Percentiles rank a stretch among this genome's conserved stretches.
Conservation (phyloP, 2,797 vertebrate species). For the Calcarius lapponicus region DNA sequence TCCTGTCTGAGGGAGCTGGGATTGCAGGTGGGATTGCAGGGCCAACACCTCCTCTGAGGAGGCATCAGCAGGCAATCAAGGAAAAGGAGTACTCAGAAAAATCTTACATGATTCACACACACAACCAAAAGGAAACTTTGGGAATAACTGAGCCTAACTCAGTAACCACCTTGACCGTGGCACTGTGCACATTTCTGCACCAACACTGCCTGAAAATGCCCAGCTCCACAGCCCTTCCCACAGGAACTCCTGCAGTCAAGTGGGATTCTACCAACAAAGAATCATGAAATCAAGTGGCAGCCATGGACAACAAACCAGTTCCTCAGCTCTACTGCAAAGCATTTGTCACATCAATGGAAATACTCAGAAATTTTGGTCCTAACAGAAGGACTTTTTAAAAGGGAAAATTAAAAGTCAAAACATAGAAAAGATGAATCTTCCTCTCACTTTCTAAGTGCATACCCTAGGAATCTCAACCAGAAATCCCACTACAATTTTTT, state of each 20-base stretch:
- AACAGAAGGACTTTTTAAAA: not conserved
- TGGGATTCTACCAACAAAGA: not conserved
- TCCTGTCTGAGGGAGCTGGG: not conserved
- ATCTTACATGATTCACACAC: not conserved
- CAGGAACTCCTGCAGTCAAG: not conserved
- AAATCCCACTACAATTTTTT: not conserved
- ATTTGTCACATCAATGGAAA: not conserved
- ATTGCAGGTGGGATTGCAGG: slow-evolving; percentile 2
- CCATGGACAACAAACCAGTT: not conserved
- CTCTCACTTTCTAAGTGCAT: not conserved
- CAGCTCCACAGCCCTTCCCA: not conserved
- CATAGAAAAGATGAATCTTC: not conserved
- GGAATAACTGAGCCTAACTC: not conserved
- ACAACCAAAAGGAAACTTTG: not conserved
- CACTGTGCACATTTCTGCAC: not conserved
- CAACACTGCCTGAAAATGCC: not conserved
- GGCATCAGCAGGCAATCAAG: not conserved
- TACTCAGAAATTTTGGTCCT: not conserved
- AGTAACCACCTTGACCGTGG: not conserved
- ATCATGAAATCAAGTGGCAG: not conserved
- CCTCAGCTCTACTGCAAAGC: not conserved
- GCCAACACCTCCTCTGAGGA: not conserved
- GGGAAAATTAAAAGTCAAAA: not conserved
- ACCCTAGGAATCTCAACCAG: not conserved
- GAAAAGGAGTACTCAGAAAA: not conserved